These are phyloP conservation scores for Hemaris fuciformis DNA, from an alignment of 2,888 invertebrate genomes.

Conservation along the genomic window DNA sequence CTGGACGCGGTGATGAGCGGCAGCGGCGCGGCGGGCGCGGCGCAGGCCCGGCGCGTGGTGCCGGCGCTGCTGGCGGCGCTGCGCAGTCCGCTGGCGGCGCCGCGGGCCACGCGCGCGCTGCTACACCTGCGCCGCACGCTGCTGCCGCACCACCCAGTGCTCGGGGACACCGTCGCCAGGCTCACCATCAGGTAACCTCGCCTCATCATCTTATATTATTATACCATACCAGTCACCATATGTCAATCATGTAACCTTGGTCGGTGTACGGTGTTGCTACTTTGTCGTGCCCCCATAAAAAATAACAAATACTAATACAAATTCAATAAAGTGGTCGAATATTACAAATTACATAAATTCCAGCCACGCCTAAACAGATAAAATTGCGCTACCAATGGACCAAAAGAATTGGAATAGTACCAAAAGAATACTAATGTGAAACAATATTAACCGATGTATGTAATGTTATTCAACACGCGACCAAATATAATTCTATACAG, in stretches of 20 bases:
- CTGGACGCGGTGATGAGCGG: constrained; percentile 74
- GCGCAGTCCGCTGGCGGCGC: constrained; percentile 89
- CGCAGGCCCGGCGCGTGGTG: constrained; percentile 49
- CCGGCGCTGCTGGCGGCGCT: constrained; percentile 82
- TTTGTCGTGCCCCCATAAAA: too few relatives aligned
- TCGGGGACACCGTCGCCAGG: constrained; percentile 85
- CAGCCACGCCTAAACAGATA: too few relatives aligned
- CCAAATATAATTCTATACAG: background rate
- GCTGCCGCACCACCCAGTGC: constrained; percentile 56
- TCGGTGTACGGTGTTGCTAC: too few relatives aligned
- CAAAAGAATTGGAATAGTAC: too few relatives aligned
- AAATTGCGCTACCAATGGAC: too few relatives aligned
- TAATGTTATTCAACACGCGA: background rate
- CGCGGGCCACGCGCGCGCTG: constrained; percentile 83
- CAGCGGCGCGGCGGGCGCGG: constrained; percentile 66
- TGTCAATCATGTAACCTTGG: too few relatives aligned
- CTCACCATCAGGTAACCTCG: constrained; percentile 84
- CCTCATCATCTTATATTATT: background rate
- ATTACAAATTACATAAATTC: too few relatives aligned
- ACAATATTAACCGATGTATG: too few relatives aligned
- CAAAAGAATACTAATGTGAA: too few relatives aligned
- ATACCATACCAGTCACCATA: too few relatives aligned
- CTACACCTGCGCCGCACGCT: constrained; percentile 77
- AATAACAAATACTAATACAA: too few relatives aligned
- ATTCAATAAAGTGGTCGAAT: too few relatives aligned